phyloP scores from a whole-genome alignment of 2,888 invertebrate species.

The Agrochola lota region DNA sequence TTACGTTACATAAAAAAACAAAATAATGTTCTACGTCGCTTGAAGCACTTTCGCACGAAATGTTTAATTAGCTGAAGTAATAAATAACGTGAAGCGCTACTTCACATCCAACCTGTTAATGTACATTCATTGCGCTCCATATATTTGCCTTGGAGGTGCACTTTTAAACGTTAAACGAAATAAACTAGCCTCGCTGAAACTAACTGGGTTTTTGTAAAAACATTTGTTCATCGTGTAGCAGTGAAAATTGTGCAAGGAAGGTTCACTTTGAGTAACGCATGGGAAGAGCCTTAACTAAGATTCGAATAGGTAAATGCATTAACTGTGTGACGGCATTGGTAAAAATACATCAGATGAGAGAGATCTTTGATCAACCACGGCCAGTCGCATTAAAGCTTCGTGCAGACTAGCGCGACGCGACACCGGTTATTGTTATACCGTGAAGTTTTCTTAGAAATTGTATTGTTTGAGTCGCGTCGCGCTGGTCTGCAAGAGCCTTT shows the following conservation, averaged over 20 bases:
- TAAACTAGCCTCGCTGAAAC: conserved; percentile 52
- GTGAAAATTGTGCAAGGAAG: background rate
- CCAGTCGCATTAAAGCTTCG: background rate
- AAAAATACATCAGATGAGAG: too few species aligned
- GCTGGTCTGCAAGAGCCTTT: too few species aligned
- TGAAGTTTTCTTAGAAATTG: too few species aligned
- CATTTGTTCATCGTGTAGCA: conserved; percentile 41
- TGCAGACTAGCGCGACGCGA: too few species aligned
- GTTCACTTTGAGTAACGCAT: background rate
- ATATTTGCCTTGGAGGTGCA: conserved; percentile 51
- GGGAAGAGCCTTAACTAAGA: background rate
- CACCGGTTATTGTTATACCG: too few species aligned
- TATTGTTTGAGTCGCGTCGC: too few species aligned
- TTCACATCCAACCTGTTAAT: conserved; percentile 60
- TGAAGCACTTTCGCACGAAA: conserved; percentile 43
- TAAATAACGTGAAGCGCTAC: conserved; percentile 54
- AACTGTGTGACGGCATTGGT: background rate
- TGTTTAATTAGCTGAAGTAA: conserved; percentile 63
- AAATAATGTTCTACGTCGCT: conserved; percentile 5
- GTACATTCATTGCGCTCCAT: conserved; percentile 63
- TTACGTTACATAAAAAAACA: background rate
- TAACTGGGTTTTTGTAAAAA: conserved; percentile 61
- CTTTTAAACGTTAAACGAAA: conserved; percentile 61
- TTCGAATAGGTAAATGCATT: background rate
- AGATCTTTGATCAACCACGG: background rate